Evolutionary conservation across 2,888 invertebrate species (phyloP), one percentile per base, ranked within the genome.

Genomic region (Invenusta paracnida): DNA sequence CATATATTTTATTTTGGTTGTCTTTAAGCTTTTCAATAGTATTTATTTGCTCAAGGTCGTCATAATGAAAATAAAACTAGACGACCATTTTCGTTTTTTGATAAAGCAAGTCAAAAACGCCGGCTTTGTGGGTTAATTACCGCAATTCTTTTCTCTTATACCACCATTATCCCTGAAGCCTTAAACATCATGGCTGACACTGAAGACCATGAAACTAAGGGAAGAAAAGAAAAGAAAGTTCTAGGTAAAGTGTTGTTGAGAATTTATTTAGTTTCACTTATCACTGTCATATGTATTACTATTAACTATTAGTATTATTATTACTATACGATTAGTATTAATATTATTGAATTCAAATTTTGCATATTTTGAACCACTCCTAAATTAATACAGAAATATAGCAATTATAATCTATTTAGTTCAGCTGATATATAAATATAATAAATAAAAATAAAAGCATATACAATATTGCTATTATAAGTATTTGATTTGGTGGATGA

Each of bases 161-260:
- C 73, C 73, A 73, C 23, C 73, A 5, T 23, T 5, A 5, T 73
- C 73, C 73, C 25, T 73, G 23, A 23, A 73, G 73, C 73, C 73
- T 73, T 73, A 5, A 73, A 73, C 73, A 73, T 5, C 73, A 73
- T 73, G 73, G 73, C 73, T 73, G 73, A 73, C 23, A 73, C 73
- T 5, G 73, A 73, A 73, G 73, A 73, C 73, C 73, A 73, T 73
- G 73, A 73, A 73, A 2, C 23, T 23, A 23, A 73, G 73, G 73
- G 17, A 73, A 73, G 73, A 25, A 73, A 73, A 73, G 73, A 73
- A 73, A 73, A 73, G 73, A 73, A 13, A 73, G 73, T 73, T 73
- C 5, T 73, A 73, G 73, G 73, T 73, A 73, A 73, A 13, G 17
- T 11, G 17, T 48, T 48, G 48, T 48, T 5, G 17, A 11, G 17